Percentiles rank a stretch among this genome's conserved stretches.
These are phyloP conservation scores for Melanotaenia duboulayi DNA, from an alignment of 2,113 vertebrate genomes.

Conservation along the genomic window DNA sequence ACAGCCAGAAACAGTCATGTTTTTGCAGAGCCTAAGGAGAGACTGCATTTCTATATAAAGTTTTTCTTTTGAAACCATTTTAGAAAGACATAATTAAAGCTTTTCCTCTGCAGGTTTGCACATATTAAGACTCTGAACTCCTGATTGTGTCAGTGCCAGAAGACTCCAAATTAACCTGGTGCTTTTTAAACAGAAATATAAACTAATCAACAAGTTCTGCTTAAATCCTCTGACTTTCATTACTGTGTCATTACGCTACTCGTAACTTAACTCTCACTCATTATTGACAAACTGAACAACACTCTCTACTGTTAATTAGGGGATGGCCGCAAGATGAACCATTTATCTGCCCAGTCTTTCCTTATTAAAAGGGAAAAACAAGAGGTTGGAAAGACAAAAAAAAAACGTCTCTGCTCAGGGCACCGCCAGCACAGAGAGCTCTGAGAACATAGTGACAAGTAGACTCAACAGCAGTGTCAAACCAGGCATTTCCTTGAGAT, in stretches of 20 bases:
- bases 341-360: not conserved
- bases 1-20: not conserved
- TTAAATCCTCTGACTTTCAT: constrained; percentile 38
- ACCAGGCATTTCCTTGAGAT: constrained; percentile 38
- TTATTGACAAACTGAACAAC: constrained; percentile 33
- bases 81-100: constrained; percentile 2
- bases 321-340: constrained; percentile 26
- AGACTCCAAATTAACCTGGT: constrained; percentile 53
- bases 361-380: constrained; percentile 10
- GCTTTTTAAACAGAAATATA: constrained; percentile 12
- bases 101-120: constrained; percentile 47
- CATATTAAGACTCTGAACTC: constrained; percentile 18
- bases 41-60: not conserved
- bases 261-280: not conserved
- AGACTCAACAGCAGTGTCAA: constrained; percentile 21
- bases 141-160: constrained; percentile 5
- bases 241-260: constrained; percentile 21
- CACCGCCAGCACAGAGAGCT: not conserved
- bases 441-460: constrained; percentile 6
- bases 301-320: constrained; percentile 40
- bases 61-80: not conserved
- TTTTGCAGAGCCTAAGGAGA: not conserved
- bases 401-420: constrained; percentile 3
- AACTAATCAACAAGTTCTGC: constrained; percentile 19
- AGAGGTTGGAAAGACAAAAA: not conserved